These are phyloP conservation scores for Argyresthia goedartella DNA, from an alignment of 2,888 invertebrate species.

Conservation along the genomic window DNA sequence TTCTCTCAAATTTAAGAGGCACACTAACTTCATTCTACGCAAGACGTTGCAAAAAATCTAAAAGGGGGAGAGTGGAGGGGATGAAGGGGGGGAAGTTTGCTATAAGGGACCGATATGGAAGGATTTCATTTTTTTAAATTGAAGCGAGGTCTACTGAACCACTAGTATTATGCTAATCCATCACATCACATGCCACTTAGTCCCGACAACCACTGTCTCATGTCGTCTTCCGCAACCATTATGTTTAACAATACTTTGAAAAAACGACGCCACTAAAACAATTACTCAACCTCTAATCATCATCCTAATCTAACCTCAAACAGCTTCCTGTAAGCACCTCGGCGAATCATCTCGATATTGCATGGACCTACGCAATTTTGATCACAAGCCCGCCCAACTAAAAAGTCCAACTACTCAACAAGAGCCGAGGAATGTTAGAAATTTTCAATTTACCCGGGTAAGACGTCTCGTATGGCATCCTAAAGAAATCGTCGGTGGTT, in stretches of 20 bases:
- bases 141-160: too few species aligned
- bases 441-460: slow-evolving; percentile 17
- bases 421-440: slow-evolving; percentile 13
- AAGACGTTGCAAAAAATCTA: too few species aligned
- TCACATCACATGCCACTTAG: too few species aligned
- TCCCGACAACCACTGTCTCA: too few species aligned
- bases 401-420: slow-evolving; percentile 15
- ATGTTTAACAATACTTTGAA: neutral
- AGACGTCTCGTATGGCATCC: slow-evolving; percentile 1
- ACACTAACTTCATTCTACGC: too few species aligned
- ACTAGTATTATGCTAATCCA: too few species aligned
- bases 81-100: too few species aligned
- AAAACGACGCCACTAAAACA: slow-evolving; percentile 22
- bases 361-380: slow-evolving; percentile 6
- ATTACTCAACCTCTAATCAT: slow-evolving; percentile 34
- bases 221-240: too few species aligned
- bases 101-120: too few species aligned
- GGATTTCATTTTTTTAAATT: too few species aligned
- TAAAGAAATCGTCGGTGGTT: slow-evolving; percentile 25
- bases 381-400: slow-evolving; percentile 27
- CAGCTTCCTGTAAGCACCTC: slow-evolving; percentile 23
- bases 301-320: slow-evolving; percentile 37
- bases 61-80: too few species aligned
- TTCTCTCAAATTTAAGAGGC: too few species aligned
- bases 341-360: slow-evolving; percentile 16